Conservation (phyloP, 92 coral and sea anemone genomes). For the Phenganax subtilis region DNA sequence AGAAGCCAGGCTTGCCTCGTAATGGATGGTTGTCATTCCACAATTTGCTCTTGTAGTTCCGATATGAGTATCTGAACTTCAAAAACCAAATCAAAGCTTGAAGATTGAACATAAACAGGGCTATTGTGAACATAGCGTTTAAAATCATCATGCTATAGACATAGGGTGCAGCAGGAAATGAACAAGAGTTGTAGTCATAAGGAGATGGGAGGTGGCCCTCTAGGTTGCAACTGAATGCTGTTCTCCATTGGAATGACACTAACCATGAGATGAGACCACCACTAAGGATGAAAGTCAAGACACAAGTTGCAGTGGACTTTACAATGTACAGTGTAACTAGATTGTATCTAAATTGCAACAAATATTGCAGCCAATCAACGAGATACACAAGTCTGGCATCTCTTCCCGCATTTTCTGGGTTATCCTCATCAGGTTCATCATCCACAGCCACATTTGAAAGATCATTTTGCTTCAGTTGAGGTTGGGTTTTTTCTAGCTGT, state of each 20-base stretch:
- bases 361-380: slow-evolving; percentile 26
- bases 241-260: slow-evolving; percentile 7
- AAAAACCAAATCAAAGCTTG: slow-evolving; percentile 16
- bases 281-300: not conserved
- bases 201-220: slow-evolving; percentile 9
- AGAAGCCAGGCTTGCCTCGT: slow-evolving; percentile 33
- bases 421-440: slow-evolving; percentile 5
- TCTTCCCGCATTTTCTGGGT: not conserved
- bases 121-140: slow-evolving; percentile 20
- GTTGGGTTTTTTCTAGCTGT: not conserved
- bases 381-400: slow-evolving; percentile 31
- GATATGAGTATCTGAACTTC: slow-evolving; percentile 12
- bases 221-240: slow-evolving; percentile 26
- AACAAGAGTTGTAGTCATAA: slow-evolving; percentile 23
- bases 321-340: slow-evolving; percentile 12
- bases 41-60: not conserved
- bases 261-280: slow-evolving; percentile 15
- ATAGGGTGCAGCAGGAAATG: slow-evolving; percentile 35
- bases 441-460: not conserved
- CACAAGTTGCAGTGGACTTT: slow-evolving; percentile 12
- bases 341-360: slow-evolving; percentile 27
- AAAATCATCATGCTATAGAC: slow-evolving; percentile 37
- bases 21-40: slow-evolving; percentile 10
- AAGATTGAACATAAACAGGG: slow-evolving; percentile 19
- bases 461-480: not conserved